Evolutionary conservation across 2,113 vertebrate genomes (phyloP).

Genomic region (Alaudala cheleensis): DNA sequence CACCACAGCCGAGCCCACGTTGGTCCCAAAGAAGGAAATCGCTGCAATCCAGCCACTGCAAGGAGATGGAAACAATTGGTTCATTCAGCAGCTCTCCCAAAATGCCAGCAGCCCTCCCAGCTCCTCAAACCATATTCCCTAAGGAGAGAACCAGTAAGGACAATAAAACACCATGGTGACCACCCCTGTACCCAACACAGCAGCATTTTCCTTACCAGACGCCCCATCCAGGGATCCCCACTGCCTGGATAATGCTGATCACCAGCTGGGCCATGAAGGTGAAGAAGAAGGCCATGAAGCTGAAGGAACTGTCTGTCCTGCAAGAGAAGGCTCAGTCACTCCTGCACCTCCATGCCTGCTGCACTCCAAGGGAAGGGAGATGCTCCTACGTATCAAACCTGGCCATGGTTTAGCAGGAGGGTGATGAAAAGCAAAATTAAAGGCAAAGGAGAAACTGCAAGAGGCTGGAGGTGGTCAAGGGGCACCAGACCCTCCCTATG

Average conservation of each 20-base stretch:
- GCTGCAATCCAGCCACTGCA: conserved; percentile 93
- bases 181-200: neutral
- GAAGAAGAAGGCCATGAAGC: conserved; percentile 99
- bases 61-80: neutral
- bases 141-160: neutral
- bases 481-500: neutral
- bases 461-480: neutral
- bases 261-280: conserved; percentile 96
- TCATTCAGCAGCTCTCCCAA: accelerated
- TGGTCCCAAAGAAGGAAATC: conserved; percentile 92
- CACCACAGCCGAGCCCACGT: conserved; percentile 86
- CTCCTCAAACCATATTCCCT: neutral
- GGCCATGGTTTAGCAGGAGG: neutral
- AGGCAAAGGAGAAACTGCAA: neutral
- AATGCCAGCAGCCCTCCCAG: neutral
- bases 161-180: accelerated
- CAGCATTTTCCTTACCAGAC: conserved; percentile 86
- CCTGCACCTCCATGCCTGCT: neutral
- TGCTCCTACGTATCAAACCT: neutral
- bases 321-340: conserved; percentile 10
- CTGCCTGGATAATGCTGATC: conserved; percentile 94
- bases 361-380: neutral
- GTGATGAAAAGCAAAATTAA: neutral
- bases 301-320: conserved; percentile 97
- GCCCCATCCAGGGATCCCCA: conserved; percentile 98